phyloP scores from a whole-genome alignment of 2,113 vertebrate genomes.

The Loxodonta africana region DNA sequence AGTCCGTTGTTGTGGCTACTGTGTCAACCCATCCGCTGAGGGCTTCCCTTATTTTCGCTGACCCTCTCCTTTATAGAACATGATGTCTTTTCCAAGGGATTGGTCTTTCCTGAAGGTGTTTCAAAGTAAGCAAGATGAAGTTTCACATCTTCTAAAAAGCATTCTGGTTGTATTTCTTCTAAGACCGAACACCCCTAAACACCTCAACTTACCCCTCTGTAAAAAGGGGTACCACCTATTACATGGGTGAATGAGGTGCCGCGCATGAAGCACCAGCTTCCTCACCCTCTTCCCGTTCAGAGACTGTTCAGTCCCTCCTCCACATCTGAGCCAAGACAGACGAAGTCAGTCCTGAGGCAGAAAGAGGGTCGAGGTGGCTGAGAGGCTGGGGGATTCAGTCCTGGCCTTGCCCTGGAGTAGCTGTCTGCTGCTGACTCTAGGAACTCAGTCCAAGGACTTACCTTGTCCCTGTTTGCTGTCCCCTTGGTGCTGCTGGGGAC shows the following conservation, averaged over 20 bases:
- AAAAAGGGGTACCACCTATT: not conserved
- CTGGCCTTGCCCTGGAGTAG: not conserved
- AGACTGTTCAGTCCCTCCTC: not conserved
- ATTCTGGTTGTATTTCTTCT: not conserved
- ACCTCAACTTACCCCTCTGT: not conserved
- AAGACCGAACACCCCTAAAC: not conserved
- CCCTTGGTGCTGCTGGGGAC: not conserved
- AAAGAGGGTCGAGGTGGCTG: not conserved
- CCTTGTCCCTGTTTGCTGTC: not conserved
- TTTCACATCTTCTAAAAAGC: not conserved
- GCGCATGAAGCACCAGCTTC: not conserved
- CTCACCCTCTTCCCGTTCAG: fast-evolving
- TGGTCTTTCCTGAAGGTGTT: not conserved
- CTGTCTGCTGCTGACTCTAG: not conserved
- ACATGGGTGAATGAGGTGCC: fast-evolving
- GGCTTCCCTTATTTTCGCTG: not conserved
- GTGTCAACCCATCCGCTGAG: not conserved
- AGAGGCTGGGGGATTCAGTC: not conserved
- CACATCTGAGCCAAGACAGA: not conserved
- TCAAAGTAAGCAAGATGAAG: not conserved
- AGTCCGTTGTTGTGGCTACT: not conserved
- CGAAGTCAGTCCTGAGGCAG: not conserved
- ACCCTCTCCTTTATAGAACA: not conserved
- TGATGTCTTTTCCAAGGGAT: not conserved
- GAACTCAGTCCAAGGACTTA: not conserved